phyloP scores from a whole-genome alignment of 2,888 invertebrate species.

The Pammene fasciana region DNA sequence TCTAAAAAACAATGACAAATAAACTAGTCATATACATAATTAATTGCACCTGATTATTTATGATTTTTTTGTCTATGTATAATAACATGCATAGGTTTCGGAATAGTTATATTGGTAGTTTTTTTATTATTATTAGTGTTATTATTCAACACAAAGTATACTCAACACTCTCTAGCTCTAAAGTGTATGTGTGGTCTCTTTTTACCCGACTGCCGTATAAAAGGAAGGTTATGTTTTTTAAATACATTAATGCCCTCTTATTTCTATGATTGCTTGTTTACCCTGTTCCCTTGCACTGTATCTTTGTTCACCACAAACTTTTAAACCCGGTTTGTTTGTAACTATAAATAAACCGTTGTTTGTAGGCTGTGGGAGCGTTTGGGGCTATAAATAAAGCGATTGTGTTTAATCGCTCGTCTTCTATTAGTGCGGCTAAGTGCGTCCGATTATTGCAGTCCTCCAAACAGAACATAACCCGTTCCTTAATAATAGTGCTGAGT shows the following conservation, averaged over 20 bases:
- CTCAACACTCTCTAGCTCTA: no score
- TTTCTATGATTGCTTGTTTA: slow-evolving; percentile 2
- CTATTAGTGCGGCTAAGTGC: slow-evolving; percentile 35
- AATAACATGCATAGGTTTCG: no score
- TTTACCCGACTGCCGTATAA: no score
- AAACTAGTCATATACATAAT: no score
- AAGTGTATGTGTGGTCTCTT: no score
- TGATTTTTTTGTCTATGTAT: no score
- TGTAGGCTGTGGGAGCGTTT: slow-evolving; percentile 27
- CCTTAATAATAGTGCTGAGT: slow-evolving; percentile 29
- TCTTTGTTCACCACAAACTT: background rate
- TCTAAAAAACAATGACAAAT: no score
- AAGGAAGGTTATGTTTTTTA: no score
- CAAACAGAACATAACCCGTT: slow-evolving; percentile 37
- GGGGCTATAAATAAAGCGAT: slow-evolving; percentile 40
- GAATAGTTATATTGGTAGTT: no score
- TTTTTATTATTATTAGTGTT: no score
- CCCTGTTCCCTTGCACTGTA: background rate
- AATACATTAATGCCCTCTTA: background rate
- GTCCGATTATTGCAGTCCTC: slow-evolving; percentile 36
- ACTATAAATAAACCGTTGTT: slow-evolving; percentile 18
- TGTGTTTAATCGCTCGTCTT: slow-evolving; percentile 34
- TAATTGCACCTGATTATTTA: no score
- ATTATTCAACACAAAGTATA: no score
- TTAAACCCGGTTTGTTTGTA: slow-evolving; percentile 8